Conservation (phyloP, 2,113 vertebrate species). For the Passer domesticus region DNA sequence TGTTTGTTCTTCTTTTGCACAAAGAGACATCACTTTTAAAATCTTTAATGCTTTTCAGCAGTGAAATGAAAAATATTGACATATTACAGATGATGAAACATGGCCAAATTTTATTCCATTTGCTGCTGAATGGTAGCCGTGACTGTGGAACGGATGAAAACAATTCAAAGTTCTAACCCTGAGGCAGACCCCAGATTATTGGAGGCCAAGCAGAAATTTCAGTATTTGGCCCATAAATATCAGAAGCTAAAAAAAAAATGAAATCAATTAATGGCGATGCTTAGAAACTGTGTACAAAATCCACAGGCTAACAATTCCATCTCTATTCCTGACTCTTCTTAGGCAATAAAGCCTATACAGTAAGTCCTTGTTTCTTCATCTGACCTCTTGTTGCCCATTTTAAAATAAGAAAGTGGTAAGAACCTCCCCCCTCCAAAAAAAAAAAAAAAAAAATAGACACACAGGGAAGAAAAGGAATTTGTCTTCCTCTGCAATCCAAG, state of each 20-base stretch:
- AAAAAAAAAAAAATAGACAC: background rate
- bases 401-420: background rate
- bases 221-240: slow-evolving; percentile 45
- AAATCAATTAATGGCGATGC: slow-evolving; percentile 16
- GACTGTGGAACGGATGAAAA: background rate
- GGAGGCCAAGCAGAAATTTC: slow-evolving; percentile 36
- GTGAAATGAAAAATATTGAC: slow-evolving; percentile 53
- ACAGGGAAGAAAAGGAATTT: slow-evolving; percentile 40
- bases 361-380: background rate
- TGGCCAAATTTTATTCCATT: slow-evolving; percentile 45
- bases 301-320: background rate
- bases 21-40: background rate
- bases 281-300: background rate
- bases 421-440: accelerated
- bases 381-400: background rate
- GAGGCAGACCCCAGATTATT: slow-evolving; percentile 37
- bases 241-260: slow-evolving; percentile 22
- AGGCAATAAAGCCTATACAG: background rate
- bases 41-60: background rate
- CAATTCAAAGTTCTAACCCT: background rate
- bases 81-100: slow-evolving; percentile 52
- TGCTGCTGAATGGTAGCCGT: slow-evolving; percentile 9
- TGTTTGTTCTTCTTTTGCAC: background rate
- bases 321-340: background rate
- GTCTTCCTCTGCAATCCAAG: slow-evolving; percentile 58